Evolutionary conservation across 2,888 invertebrate species (phyloP).

Genomic region (Conistra vaccinii): DNA sequence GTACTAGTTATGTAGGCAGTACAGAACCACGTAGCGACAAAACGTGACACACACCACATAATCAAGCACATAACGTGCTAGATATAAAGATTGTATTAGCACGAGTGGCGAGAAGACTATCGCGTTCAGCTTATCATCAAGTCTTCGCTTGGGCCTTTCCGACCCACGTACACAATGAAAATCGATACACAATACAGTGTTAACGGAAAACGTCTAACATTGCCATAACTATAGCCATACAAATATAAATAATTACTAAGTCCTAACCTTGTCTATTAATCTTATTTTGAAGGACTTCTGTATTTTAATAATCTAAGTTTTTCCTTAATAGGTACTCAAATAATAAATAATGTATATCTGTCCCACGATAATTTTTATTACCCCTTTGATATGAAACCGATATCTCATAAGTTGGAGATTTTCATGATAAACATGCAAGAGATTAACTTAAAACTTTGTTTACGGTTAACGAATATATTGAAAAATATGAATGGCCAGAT

Average conservation of each 20-base stretch:
- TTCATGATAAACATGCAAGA: conserved; percentile 38
- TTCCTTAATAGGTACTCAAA: conserved; percentile 31
- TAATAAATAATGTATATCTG: conserved; percentile 51
- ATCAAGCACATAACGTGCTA: conserved; percentile 33
- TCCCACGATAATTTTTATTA: conserved; percentile 56
- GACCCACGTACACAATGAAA: conserved; percentile 14
- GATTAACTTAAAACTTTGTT: conserved; percentile 37
- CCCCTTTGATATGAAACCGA: conserved; percentile 44
- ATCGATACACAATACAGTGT: conserved; percentile 36
- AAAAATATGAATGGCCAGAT: conserved; percentile 1
- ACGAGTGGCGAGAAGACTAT: conserved; percentile 35
- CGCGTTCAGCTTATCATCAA: conserved; percentile 29
- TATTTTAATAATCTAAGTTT: conserved; percentile 22
- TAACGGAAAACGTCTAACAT: conserved; percentile 1
- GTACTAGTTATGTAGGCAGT: conserved; percentile 24
- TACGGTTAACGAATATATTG: conserved; percentile 2
- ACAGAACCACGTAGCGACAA: conserved; percentile 44
- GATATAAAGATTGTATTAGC: conserved; percentile 44
- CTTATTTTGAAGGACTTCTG: conserved; percentile 42
- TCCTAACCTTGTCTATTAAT: conserved; percentile 37
- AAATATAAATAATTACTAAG: conserved; percentile 18
- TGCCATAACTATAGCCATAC: conserved; percentile 1
- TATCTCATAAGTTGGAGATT: conserved; percentile 52
- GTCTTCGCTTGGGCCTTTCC: conserved; percentile 36
- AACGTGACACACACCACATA: conserved; percentile 51